Conservation (phyloP, 37 sponge, comb jelly and placozoan species). For the Chondrilla cf. caribensis region DNA sequence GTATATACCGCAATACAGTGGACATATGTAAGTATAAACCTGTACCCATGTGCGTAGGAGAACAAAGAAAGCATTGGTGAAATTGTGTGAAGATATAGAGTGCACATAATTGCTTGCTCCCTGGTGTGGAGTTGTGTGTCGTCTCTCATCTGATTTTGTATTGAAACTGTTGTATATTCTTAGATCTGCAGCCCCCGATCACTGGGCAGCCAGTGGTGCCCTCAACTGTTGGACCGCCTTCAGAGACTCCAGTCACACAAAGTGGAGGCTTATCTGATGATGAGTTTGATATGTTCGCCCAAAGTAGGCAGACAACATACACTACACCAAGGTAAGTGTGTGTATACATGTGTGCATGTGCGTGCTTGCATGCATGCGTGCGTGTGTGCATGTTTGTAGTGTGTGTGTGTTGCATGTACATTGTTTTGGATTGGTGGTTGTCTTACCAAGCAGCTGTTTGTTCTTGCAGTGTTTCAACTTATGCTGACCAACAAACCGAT, state of each 20-base stretch:
- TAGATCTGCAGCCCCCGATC: neutral
- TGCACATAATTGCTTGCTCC: too few species aligned
- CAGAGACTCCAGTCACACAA: neutral
- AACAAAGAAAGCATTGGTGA: too few species aligned
- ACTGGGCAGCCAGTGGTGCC: neutral
- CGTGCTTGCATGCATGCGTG: neutral
- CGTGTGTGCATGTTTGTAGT: neutral
- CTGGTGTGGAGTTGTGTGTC: slow-evolving; percentile 15
- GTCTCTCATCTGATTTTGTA: too few species aligned
- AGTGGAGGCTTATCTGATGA: neutral
- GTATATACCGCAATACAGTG: too few species aligned
- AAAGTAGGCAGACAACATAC: slow-evolving; percentile 56
- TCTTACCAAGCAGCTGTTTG: neutral
- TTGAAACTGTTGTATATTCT: neutral
- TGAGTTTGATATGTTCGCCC: slow-evolving; percentile 99
- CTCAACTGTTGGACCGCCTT: too few species aligned
- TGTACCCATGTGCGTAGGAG: too few species aligned
- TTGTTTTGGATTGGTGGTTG: neutral
- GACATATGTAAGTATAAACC: too few species aligned
- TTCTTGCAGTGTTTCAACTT: neutral
- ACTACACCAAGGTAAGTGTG: neutral
- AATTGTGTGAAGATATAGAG: too few species aligned
- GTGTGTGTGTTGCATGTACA: neutral
- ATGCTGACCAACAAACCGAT: slow-evolving; percentile 10
- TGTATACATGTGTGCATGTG: neutral